Conservation (phyloP, 1,140 invertebrate species). For the Listronotus bonariensis region DNA sequence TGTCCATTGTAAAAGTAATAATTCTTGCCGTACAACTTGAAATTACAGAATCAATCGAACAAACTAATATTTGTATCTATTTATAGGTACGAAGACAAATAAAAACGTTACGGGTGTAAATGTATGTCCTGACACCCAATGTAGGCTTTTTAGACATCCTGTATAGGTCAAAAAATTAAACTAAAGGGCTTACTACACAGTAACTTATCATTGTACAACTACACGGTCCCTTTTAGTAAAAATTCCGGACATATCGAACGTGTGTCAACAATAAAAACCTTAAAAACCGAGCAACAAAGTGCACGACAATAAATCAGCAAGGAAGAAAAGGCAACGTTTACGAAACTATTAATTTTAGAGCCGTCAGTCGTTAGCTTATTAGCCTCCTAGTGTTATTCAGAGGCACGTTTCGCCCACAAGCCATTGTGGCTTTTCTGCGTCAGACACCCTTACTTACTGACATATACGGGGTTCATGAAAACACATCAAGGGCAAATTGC, state of each 20-base stretch:
- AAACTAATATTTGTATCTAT: too few species aligned
- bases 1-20: too few species aligned
- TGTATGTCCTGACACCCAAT: too few species aligned
- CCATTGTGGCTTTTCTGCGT: conserved; percentile 28
- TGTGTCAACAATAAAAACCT: conserved; percentile 58
- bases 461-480: conserved; percentile 1
- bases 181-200: too few species aligned
- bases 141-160: too few species aligned
- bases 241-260: conserved; percentile 39
- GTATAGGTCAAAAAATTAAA: too few species aligned
- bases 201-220: too few species aligned
- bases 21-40: too few species aligned
- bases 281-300: conserved; percentile 32
- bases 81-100: too few species aligned
- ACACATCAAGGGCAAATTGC: too few species aligned
- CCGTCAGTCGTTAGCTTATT: conserved; percentile 42
- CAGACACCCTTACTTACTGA: conserved; percentile 25
- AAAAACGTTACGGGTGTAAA: too few species aligned
- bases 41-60: too few species aligned
- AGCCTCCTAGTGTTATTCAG: conserved; percentile 44
- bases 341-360: conserved; percentile 39
- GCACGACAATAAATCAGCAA: conserved; percentile 48
- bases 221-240: conserved; percentile 7
- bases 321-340: conserved; percentile 38
- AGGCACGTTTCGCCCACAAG: conserved; percentile 47